Evolutionary conservation across 2,888 invertebrate genomes (phyloP).

Genomic region (Cantharis nigra): DNA sequence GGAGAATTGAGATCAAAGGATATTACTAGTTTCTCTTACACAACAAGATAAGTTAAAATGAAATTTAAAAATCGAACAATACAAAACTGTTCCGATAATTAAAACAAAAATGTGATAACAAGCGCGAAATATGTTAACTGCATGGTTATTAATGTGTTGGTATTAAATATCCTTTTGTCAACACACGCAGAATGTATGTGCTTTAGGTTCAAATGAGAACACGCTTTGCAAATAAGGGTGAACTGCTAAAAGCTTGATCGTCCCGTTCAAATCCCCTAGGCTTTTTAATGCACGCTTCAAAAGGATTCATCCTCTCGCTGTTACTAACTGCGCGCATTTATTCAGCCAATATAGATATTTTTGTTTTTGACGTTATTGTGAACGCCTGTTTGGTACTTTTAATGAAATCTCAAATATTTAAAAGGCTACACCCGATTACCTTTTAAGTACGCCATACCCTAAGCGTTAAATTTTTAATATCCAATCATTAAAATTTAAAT

Average conservation of each 20-base stretch:
- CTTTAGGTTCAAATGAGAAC: slow-evolving; percentile 18
- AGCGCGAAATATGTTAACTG: background rate
- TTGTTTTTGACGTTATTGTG: background rate
- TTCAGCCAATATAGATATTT: background rate
- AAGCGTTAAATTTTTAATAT: background rate
- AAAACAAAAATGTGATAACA: background rate
- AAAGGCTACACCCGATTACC: background rate
- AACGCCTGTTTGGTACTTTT: background rate
- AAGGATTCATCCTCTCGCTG: slow-evolving; percentile 22
- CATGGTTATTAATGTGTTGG: background rate
- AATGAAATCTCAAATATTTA: background rate
- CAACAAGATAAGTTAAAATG: background rate
- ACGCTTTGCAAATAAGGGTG: slow-evolving; percentile 22
- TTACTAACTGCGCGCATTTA: slow-evolving; percentile 23
- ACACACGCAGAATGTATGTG: slow-evolving; percentile 1
- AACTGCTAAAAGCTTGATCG: slow-evolving; percentile 27
- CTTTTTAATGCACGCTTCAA: slow-evolving; percentile 26
- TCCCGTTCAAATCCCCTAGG: slow-evolving; percentile 20
- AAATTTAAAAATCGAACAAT: background rate
- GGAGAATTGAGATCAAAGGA: background rate
- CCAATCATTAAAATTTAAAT: background rate
- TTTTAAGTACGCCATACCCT: background rate
- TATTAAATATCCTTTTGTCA: slow-evolving; percentile 3
- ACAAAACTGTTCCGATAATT: background rate
- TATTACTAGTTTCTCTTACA: background rate